These are phyloP conservation scores for Smithornis capensis DNA, from an alignment of 2,113 vertebrate genomes.

Conservation along the genomic window DNA sequence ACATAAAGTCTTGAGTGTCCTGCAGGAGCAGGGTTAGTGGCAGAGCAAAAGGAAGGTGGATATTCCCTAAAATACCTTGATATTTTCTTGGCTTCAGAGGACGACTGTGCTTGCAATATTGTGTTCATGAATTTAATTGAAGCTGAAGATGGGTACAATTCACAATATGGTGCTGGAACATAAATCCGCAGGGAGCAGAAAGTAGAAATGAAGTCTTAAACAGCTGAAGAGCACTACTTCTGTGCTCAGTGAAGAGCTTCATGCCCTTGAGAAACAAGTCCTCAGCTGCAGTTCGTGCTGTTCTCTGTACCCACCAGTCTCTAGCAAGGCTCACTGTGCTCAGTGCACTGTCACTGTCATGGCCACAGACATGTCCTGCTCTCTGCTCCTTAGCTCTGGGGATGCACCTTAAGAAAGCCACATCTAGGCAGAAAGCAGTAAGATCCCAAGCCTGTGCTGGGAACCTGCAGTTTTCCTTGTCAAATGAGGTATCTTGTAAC, in stretches of 20 bases:
- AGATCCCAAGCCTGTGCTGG: not conserved
- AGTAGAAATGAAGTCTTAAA: constrained; percentile 27
- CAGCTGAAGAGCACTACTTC: constrained; percentile 7
- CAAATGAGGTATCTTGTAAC: not conserved
- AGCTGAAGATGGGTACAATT: constrained; percentile 50
- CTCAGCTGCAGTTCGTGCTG: not conserved
- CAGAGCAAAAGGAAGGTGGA: not conserved
- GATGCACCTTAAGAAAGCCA: not conserved
- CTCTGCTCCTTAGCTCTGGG: not conserved
- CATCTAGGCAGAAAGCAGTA: not conserved
- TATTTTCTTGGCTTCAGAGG: constrained; percentile 23
- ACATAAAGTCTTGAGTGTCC: not conserved
- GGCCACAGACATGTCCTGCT: accelerated
- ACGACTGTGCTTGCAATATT: not conserved
- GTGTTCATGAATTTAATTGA: constrained; percentile 43
- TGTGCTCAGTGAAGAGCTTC: constrained; percentile 32
- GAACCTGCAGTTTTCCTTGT: not conserved
- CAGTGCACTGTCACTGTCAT: not conserved
- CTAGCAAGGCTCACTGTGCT: not conserved
- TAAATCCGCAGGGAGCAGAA: constrained; percentile 49
- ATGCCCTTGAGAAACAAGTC: constrained; percentile 33
- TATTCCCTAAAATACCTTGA: constrained; percentile 12
- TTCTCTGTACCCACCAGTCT: not conserved
- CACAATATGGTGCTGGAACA: constrained; percentile 58
- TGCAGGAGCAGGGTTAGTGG: not conserved